Percentiles rank a stretch among this genome's conserved stretches.
Conservation (phyloP, 1,140 invertebrate genomes). For the Zophobas atratus region DNA sequence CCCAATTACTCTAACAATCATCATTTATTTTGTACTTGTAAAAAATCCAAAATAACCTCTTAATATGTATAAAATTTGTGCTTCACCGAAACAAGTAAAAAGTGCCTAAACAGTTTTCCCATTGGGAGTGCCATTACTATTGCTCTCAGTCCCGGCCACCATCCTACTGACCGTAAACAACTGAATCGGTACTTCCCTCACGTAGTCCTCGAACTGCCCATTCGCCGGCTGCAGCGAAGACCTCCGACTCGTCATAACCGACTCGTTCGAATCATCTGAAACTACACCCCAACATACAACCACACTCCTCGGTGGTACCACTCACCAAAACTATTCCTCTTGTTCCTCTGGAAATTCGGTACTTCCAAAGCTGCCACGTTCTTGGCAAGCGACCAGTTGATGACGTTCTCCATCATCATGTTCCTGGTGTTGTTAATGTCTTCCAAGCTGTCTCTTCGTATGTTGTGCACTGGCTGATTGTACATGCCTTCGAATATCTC, state of each 20-base stretch:
- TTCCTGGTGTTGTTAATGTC: slow-evolving; percentile 48
- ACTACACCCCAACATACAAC: slow-evolving; percentile 49
- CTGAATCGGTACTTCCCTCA: slow-evolving; percentile 67
- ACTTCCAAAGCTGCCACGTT: slow-evolving; percentile 58
- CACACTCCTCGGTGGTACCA: background rate
- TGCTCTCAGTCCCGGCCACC: slow-evolving; percentile 54
- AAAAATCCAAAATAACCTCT: slow-evolving; percentile 6
- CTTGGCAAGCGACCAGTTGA: slow-evolving; percentile 65
- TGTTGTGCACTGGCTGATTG: slow-evolving; percentile 51
- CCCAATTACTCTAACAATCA: background rate
- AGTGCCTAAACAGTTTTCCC: slow-evolving; percentile 20
- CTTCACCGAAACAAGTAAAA: background rate
- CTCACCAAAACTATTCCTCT: slow-evolving; percentile 22
- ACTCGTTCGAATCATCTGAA: slow-evolving; percentile 52
- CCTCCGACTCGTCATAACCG: slow-evolving; percentile 19
- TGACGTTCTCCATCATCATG: slow-evolving; percentile 62
- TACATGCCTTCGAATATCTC: slow-evolving; percentile 65
- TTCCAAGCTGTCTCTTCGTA: slow-evolving; percentile 41
- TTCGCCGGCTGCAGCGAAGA: slow-evolving; percentile 15
- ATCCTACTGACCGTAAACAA: slow-evolving; percentile 68
- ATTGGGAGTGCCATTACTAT: slow-evolving; percentile 16
- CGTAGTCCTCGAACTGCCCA: slow-evolving; percentile 60
- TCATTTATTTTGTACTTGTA: slow-evolving; percentile 11
- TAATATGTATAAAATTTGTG: slow-evolving; percentile 26
- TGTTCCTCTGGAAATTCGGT: slow-evolving; percentile 42